Evolutionary conservation across 2,888 invertebrate species (phyloP).

Genomic region (Caenorhabditis sinica): DNA sequence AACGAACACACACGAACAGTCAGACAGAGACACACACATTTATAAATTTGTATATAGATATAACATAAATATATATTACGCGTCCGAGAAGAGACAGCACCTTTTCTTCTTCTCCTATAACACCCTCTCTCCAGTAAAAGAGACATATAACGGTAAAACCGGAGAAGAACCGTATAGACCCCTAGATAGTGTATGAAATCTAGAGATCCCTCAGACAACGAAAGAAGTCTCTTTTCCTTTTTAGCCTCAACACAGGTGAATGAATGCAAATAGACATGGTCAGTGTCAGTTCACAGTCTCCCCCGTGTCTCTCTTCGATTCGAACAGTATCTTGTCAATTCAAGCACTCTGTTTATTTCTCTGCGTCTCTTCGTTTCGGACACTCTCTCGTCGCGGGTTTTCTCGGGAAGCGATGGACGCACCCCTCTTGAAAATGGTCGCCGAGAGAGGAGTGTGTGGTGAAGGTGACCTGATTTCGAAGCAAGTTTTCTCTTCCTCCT

Average conservation of each 20-base stretch:
- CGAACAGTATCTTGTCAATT: constrained; percentile 20
- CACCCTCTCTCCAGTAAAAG: constrained; percentile 9
- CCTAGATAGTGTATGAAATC: background rate
- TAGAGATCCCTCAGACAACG: constrained; percentile 13
- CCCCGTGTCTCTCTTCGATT: constrained; percentile 8
- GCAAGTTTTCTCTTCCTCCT: constrained; percentile 48
- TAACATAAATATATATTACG: constrained; percentile 58
- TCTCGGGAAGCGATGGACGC: constrained; percentile 8
- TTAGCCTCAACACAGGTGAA: constrained; percentile 8
- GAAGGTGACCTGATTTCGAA: constrained; percentile 64
- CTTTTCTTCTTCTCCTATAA: background rate
- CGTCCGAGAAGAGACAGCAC: constrained; percentile 33
- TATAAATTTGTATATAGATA: constrained; percentile 33
- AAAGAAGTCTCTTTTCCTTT: constrained; percentile 1
- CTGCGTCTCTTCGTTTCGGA: constrained; percentile 40
- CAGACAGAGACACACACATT: constrained; percentile 10
- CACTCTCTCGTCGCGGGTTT: constrained; percentile 2
- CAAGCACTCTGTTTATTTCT: constrained; percentile 21
- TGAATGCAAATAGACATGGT: constrained; percentile 44
- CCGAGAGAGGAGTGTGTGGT: constrained; percentile 17
- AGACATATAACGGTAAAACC: constrained; percentile 16
- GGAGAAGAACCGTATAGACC: background rate
- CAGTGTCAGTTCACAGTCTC: constrained; percentile 19
- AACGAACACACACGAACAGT: constrained; percentile 33
- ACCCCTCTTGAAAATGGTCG: constrained; percentile 49